Evolutionary conservation across 2,888 invertebrate genomes (phyloP), one percentile per base, ranked within the genome.

Genomic region (Zygogramma bicolorata): DNA sequence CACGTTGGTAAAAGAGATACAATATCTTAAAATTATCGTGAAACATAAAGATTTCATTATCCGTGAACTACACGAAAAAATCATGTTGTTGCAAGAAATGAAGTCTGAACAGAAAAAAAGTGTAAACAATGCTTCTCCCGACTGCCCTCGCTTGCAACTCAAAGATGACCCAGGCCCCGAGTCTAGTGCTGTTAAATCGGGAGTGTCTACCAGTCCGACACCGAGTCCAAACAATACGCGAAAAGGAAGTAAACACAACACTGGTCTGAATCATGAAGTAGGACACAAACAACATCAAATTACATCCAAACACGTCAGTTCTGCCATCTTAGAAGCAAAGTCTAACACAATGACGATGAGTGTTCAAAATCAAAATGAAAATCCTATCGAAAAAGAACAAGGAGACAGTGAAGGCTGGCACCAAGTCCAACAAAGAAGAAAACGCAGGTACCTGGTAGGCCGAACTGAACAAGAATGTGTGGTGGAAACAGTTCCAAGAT

Each of bases 341-440:
- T n/a, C 5, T 4, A 40, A 0, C 0, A 40, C 6, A 40, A 40
- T n/a, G 0, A 15, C 1, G 0, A 3, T 4, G 40, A 40, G 40
- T 40, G n/a, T 40, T n/a, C n/a, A n/a, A n/a, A n/a, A n/a, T 40
- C 40, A 40, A 40, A 40, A 15, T 3, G 10, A n/a, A n/a, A 40
- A 15, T 15, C 40, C 40, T 40, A 3, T 40, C n/a, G 10, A 40
- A 13, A 40, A 40, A 15, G 40, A 40, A 40, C 15, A 40, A n/a
- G 40, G 15, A 40, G 40, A n/a, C 40, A 40, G 40, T 61, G 34
- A 34, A n/a, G 18, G 22, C 4, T 61, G 38, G 61, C 61, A 61
- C 15, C 15, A 34, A 34, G 15, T 18, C 61, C 61, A 34, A 34
- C 31, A 15, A 20, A 18, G 20, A 61, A 61, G 61, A 34, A 10